These are phyloP conservation scores for Aporophyla lueneburgensis DNA, from an alignment of 2,888 invertebrate genomes.

Conservation along the genomic window DNA sequence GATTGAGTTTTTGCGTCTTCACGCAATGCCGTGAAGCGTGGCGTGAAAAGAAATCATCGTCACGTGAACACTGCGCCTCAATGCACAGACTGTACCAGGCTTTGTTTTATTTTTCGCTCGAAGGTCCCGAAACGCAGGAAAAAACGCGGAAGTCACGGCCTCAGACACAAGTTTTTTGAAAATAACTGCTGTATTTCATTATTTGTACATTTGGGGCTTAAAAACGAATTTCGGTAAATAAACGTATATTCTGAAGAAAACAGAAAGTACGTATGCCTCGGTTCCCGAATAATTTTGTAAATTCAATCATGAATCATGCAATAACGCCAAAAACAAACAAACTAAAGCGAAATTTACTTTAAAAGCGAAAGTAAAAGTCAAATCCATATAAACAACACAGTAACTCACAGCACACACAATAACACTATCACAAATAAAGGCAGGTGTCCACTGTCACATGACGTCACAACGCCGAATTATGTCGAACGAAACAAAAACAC, in stretches of 20 bases:
- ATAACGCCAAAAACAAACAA: background rate
- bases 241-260: background rate
- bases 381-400: conserved; percentile 31
- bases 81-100: conserved; percentile 64
- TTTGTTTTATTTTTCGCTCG: conserved; percentile 62
- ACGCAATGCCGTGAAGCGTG: conserved; percentile 55
- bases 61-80: conserved; percentile 66
- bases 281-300: background rate
- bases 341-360: conserved; percentile 25
- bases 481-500: conserved; percentile 67
- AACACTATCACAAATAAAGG: conserved; percentile 53
- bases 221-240: background rate
- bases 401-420: conserved; percentile 31
- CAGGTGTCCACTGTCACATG: conserved; percentile 57
- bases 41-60: conserved; percentile 59
- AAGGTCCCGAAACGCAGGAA: conserved; percentile 69
- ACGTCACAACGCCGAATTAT: conserved; percentile 61
- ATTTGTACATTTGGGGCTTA: background rate
- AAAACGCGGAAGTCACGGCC: conserved; percentile 78
- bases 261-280: background rate
- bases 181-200: conserved; percentile 31
- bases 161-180: conserved; percentile 40
- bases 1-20: conserved; percentile 58
- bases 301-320: background rate
- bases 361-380: conserved; percentile 11